These are phyloP conservation scores for Hipposideros larvatus DNA, from an alignment of 2,797 vertebrate species.

Conservation along the genomic window DNA sequence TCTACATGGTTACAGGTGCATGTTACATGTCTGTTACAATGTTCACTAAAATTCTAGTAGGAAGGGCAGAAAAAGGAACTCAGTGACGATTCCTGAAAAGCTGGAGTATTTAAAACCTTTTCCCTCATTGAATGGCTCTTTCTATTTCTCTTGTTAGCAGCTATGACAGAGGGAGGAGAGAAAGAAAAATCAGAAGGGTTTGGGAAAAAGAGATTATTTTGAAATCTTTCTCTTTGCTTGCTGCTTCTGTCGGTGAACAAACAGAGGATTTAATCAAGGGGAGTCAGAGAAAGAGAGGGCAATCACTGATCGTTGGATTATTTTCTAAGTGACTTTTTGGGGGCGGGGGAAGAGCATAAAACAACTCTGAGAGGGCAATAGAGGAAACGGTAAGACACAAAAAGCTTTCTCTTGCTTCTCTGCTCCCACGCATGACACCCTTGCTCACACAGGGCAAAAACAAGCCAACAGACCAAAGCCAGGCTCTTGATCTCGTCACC, in stretches of 20 bases:
- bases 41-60: background rate
- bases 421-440: accelerated
- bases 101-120: background rate
- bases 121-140: background rate
- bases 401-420: background rate
- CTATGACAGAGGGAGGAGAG: background rate
- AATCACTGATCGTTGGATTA: background rate
- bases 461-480: background rate
- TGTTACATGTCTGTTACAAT: background rate
- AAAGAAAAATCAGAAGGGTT: background rate
- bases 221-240: conserved; percentile 1
- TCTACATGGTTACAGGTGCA: background rate
- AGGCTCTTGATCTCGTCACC: background rate
- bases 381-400: background rate
- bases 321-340: background rate
- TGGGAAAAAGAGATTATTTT: background rate
- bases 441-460: background rate
- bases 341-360: background rate
- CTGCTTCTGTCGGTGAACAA: conserved; percentile 46
- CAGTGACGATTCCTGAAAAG: background rate
- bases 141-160: background rate
- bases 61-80: background rate
- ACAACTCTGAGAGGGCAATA: background rate
- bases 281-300: background rate
- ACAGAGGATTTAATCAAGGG: background rate